A percentile compares a stretch with the other conserved stretches of the same genome.
Evolutionary conservation across 2,797 vertebrate species (phyloP).

Genomic region (Lacerta bilineata): DNA sequence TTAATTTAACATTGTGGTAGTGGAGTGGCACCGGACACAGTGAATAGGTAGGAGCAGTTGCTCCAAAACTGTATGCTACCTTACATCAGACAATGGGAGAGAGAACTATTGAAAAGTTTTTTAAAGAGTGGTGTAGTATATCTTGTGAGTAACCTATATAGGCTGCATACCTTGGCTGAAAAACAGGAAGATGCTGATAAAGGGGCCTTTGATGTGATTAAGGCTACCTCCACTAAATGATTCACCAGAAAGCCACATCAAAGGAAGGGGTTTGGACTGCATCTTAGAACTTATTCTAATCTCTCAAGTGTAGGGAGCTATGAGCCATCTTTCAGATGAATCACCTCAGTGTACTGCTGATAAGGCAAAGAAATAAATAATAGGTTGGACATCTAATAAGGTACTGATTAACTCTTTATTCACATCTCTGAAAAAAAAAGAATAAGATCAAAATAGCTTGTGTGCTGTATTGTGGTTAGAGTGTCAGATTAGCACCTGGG

Average conservation of each 20-base stretch:
- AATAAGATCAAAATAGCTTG: too few relatives aligned
- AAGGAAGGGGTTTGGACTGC: conserved; percentile 59
- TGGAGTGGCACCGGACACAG: conserved; percentile 37
- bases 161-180: conserved; percentile 26
- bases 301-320: conserved; percentile 50
- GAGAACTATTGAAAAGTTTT: conserved; percentile 47
- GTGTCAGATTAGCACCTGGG: too few relatives aligned
- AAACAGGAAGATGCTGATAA: conserved; percentile 42
- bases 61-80: conserved; percentile 4
- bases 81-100: conserved; percentile 27
- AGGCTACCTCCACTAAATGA: conserved; percentile 62
- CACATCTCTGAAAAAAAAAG: too few relatives aligned
- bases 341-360: background rate
- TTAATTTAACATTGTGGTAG: background rate
- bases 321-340: conserved; percentile 49
- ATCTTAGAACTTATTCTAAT: conserved; percentile 61
- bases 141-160: conserved; percentile 43
- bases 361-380: background rate
- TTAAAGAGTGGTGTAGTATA: conserved; percentile 26
- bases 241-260: conserved; percentile 69
- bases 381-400: background rate
- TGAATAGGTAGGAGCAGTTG: conserved; percentile 23
- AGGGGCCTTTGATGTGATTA: conserved; percentile 70
- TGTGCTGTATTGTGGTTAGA: too few relatives aligned
- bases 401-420: too few relatives aligned